Conservation (phyloP, 2,113 vertebrate species). For the Proterorhinus semilunaris region DNA sequence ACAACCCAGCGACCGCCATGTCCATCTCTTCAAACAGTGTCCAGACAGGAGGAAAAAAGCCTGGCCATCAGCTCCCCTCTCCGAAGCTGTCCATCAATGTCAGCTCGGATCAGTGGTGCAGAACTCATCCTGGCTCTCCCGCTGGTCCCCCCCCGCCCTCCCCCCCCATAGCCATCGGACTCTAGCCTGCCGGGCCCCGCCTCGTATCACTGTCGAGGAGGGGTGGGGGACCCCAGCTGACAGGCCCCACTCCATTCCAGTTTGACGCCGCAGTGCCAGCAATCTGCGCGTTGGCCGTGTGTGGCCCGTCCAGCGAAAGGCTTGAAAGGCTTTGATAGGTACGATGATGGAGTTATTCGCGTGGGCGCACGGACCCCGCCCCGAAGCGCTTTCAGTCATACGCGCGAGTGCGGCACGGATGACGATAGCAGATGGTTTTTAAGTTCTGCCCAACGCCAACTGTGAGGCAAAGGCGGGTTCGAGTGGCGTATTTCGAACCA, state of each 20-base stretch:
- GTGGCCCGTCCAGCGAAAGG: slow-evolving; percentile 45
- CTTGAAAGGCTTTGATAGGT: slow-evolving; percentile 50
- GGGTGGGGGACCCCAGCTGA: slow-evolving; percentile 52
- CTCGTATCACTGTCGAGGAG: slow-evolving; percentile 66
- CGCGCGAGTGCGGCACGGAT: slow-evolving; percentile 44
- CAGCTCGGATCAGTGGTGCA: slow-evolving; percentile 75
- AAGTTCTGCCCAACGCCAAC: neutral
- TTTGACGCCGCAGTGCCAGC: slow-evolving; percentile 62
- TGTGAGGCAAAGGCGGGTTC: neutral
- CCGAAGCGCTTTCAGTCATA: slow-evolving; percentile 43
- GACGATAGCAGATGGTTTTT: slow-evolving; percentile 13
- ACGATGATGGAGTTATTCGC: slow-evolving; percentile 56
- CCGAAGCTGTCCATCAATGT: slow-evolving; percentile 79
- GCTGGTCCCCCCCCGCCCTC: slow-evolving; percentile 51
- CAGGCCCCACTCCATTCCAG: slow-evolving; percentile 69
- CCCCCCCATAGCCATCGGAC: slow-evolving; percentile 30
- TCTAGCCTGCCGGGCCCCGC: slow-evolving; percentile 52
- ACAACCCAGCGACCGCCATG: slow-evolving; percentile 65
- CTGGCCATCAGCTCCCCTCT: slow-evolving; percentile 75
- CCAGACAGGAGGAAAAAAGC: slow-evolving; percentile 67
- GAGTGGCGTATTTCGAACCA: neutral
- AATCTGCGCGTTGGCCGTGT: slow-evolving; percentile 61
- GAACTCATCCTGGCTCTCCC: slow-evolving; percentile 73
- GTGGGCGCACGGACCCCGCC: slow-evolving; percentile 48
- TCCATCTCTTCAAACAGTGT: slow-evolving; percentile 74